Base-by-base conservation (phyloP, 2,888 invertebrate species). In the Thera britannica region DNA sequence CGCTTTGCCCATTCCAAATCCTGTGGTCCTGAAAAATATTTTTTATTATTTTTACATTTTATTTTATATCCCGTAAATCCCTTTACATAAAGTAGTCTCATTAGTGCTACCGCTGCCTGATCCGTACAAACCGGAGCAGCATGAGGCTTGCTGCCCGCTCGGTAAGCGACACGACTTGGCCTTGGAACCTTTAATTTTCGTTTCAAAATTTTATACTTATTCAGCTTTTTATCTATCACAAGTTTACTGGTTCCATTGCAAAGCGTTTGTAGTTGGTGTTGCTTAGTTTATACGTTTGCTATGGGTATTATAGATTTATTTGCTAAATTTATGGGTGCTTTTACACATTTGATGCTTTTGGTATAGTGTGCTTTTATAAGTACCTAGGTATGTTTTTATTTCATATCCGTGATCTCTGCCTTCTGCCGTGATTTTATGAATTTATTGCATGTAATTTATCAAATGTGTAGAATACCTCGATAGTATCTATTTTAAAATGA, bases 141-240 rank as follows among this genome's bases (percentile, higher is more conserved):
- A 97, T 95, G 97, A 97, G 94, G 96, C 97, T 94, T 97, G 97
- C 96, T 97, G 97, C 95, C 97, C 97, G 90, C 95, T 97, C 94
- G 96, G 96, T 96, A 96, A 96, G 96, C 91, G 77, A 83, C 80
- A 76, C 77, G 81, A 75, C 81, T 79, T 84, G 84, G 70, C 68
- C 82, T 82, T 85, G 83, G 83, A 86, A 83, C 77, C 75, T 72
- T 68, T 57, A 58, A 62, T 71, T 66, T 67, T 72, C 38, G 65
- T 76, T 67, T 48, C 0, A 12, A 56, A 6, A 12, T 76, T 72
- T 5, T 54, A 41, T 9, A 46, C 9, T 7, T 23, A 23, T 23
- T 48, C 48, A 2, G 60, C 70, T 67, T 71, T 72, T 74, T 60
- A 46, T 60, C 65, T 44, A 7, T 7, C 7, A 63, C 70, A 51